Evolutionary conservation across 2,797 vertebrate genomes (phyloP), one percentile per base, ranked within the genome.

Genomic region (Spizella passerina): DNA sequence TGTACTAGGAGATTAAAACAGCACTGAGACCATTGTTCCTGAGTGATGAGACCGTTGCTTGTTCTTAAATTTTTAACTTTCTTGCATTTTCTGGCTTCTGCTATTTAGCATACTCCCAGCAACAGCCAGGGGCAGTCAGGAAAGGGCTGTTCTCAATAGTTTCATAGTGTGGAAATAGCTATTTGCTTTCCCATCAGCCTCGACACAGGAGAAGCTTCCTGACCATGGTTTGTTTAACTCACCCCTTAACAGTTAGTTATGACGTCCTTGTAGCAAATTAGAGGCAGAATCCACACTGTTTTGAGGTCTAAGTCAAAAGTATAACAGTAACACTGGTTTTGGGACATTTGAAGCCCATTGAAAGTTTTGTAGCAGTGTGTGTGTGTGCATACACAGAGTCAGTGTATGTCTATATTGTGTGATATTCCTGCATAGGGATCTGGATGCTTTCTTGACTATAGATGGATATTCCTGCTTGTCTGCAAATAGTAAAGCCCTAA

Each of bases 401-500:
- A 7, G 15, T 14, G 15, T 59, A 17, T 2, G 0, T 50, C 34
- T 75, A 15, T 52, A 22, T 47, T 36, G 29, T 63, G 41, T 50
- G 27, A 19, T 69, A 39, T 43, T 56, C 59, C 22, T 70, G 20
- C 49, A 18, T 14, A 57, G 56, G 68, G 36, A 82, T 82, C 22
- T 66, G 14, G 57, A 57, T 64, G 50, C 43, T 30, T 46, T 64
- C 36, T 70, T 79, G 38, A 41, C 82, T 64, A 5, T 36, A 56
- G 34, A 39, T 39, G 21, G 49, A 34, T 92, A 56, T 79, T 96
- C 64, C 82, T 63, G 4, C 69, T 70, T 82, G 63, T 15, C 26
- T 56, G 18, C 1, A 12, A 36, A 57, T 85, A 82, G 60, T 64
- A 82, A 96, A 95, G 69, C 44, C 60, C 61, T 95, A 88, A 44